Evolutionary conservation across 2,113 vertebrate species (phyloP).

Genomic region (Atrichornis clamosus): DNA sequence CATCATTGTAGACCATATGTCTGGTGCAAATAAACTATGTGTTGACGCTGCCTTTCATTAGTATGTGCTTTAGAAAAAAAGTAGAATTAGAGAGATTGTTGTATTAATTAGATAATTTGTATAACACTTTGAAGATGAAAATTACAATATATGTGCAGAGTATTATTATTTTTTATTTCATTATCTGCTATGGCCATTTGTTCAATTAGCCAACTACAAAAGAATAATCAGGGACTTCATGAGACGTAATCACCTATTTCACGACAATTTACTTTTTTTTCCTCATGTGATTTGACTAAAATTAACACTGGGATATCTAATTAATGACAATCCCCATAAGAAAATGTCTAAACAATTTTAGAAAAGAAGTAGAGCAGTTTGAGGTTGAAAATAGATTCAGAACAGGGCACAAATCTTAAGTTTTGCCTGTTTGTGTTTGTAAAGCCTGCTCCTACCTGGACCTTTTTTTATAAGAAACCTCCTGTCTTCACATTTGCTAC

Average conservation of each 20-base stretch:
- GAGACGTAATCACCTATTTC: constrained; percentile 3
- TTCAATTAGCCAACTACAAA: not conserved
- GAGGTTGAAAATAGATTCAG: not conserved
- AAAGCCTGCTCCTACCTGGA: not conserved
- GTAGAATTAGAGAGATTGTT: not conserved
- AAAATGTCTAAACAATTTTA: not conserved
- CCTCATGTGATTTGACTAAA: not conserved
- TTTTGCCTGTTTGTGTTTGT: not conserved
- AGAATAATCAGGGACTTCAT: not conserved
- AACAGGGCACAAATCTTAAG: not conserved
- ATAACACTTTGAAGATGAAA: not conserved
- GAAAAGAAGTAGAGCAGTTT: not conserved
- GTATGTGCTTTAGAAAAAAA: not conserved
- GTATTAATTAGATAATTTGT: not conserved
- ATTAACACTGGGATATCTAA: not conserved
- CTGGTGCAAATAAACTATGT: not conserved
- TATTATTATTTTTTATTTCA: not conserved
- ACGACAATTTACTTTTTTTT: not conserved
- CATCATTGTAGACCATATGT: not conserved
- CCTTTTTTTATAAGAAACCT: not conserved
- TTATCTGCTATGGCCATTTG: not conserved
- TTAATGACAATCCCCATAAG: not conserved
- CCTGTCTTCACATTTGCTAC: not conserved
- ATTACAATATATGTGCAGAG: not conserved
- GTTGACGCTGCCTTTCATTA: not conserved